Evolutionary conservation across 2,113 vertebrate genomes (phyloP), one percentile per base, ranked within the genome.

Genomic region (Salvelinus fontinalis): DNA sequence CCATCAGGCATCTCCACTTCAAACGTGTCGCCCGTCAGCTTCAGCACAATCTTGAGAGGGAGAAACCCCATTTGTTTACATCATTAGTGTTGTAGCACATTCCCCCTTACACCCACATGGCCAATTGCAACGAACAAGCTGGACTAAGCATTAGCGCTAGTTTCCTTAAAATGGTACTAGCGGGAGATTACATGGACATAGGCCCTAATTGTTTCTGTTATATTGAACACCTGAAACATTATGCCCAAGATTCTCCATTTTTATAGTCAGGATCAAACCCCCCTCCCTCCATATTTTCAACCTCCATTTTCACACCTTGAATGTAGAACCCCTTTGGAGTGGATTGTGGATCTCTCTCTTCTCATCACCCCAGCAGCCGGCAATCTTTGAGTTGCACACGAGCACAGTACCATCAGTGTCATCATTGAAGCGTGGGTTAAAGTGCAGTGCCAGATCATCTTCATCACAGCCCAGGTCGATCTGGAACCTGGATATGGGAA

Each of bases 391-490:
- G 93, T 99, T 99, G 82, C 95, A 98, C 70, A 99, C 94, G 0
- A 98, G 90, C 60, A 94, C 94, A 13, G 91, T 87, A 69, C 88
- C 84, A 5, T 97, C 95, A 0, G 86, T 75, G 0, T 93, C 90
- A 5, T 91, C 89, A 0, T 95, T 82, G 81, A 98, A 99, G 67
- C 96, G 96, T 3, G 96, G 93, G 62, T 97, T 98, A 77, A 98
- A 96, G 84, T 99, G 97, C 69, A 99, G 84, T 0, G 92, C 91
- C 0, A 96, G 14, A 34, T 95, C 84, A 1, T 94, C 85, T 7
- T 65, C 13, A 69, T 91, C 91, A 71, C 86, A 91, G 74, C 97
- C 96, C 1, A 98, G 90, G 79, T 98, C 97, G 3, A 98, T 80
- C 78, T 91, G 89, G 82, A 98, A 97, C 81, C 97, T 99, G 65